Evolutionary conservation across 23 tunicate species (phyloP), one percentile per base, ranked within the genome.

Genomic region (Botrylloides violaceus): DNA sequence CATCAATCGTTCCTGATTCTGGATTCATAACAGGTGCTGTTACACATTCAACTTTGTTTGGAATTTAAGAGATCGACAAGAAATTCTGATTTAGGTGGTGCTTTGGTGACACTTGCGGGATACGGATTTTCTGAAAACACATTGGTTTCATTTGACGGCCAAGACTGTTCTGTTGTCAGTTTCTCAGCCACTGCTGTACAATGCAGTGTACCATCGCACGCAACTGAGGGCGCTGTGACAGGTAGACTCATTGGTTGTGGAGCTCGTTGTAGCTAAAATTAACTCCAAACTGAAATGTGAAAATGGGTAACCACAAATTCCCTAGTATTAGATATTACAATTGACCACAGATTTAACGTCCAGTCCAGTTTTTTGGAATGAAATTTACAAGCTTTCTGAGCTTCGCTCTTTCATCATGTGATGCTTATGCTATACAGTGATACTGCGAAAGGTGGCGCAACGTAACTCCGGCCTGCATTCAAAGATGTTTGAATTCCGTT

Each of bases 111-210:
- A 20, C 36, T 68, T 19, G 19, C 32, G 18, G 74, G 74, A 0
- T 68, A 68, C 58, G 74, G 74, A 37, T 68, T 68, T 43, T 37
- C 74, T 1, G 29, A 27, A 37, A 68, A 35, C 43, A 68, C 74
- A 1, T 25, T 43, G 4, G 36, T 68, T 2, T n/a, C 58, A 2
- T 68, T 68, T 43, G 74, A 36, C n/a, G 23, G 12, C 6, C 24
- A 38, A 22, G 7, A 4, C 18, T 68, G 74, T 68, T 26, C 18
- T 22, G 22, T 68, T 6, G 26, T 32, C 24, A 43, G 25, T 36
- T 19, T 68, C 21, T 25, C 58, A 5, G 24, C 74, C 9, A n/a
- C 30, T 43, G n/a, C 36, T 25, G 74, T 43, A 12, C 22, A 23
- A 19, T 68, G 74, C 47, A 38, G 21, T 15, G 37, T 56, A 68